phyloP scores from a whole-genome alignment of 2,113 vertebrate genomes.

The Uria aalge region DNA sequence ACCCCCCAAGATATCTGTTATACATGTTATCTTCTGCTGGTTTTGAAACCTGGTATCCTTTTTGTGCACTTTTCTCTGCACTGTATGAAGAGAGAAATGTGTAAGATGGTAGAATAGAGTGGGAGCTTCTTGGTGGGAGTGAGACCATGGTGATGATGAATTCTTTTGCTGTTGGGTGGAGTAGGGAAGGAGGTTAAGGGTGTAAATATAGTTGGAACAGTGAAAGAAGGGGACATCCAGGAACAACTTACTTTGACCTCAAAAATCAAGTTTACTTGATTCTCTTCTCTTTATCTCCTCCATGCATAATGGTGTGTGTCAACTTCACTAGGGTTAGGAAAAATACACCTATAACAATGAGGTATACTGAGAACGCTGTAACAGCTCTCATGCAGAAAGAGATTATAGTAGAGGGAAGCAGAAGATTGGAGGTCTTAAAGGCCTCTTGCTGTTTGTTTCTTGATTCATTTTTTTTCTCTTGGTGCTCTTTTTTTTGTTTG shows the following conservation, averaged over 20 bases:
- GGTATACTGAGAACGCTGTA: background rate
- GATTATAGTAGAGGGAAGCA: background rate
- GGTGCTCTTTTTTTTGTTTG: background rate
- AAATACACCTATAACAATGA: background rate
- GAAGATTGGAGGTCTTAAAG: background rate
- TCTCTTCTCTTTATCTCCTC: background rate
- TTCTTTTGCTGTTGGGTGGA: background rate
- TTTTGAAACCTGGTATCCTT: background rate
- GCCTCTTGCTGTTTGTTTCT: background rate
- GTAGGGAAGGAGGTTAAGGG: background rate
- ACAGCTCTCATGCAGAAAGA: background rate
- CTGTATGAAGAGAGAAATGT: rapidly evolving
- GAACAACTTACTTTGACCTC: background rate
- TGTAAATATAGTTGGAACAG: background rate
- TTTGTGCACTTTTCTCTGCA: background rate
- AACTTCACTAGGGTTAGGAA: background rate
- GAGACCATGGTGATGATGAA: background rate
- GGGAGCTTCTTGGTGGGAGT: background rate
- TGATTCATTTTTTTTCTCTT: background rate
- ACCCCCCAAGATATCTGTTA: background rate
- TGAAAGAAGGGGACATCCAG: background rate
- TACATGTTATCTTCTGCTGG: background rate
- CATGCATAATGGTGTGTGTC: background rate
- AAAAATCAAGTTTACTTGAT: background rate
- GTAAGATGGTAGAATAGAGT: background rate